Conservation (phyloP, 2,113 vertebrate species). For the Drymodes brunneopygia region DNA sequence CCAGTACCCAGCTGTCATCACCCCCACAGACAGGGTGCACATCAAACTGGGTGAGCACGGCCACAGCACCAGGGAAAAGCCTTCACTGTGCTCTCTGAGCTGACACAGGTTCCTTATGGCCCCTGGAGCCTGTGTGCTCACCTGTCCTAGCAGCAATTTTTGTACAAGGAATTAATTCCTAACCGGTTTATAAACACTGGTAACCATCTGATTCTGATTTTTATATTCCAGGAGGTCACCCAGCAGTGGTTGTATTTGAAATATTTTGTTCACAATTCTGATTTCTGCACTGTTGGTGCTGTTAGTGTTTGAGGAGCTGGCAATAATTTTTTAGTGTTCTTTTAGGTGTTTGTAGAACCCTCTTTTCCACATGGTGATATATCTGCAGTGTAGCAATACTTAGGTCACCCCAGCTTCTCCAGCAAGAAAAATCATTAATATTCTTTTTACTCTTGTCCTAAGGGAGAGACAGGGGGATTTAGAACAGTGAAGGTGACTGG, state of each 20-base stretch:
- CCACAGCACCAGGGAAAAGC: accelerated
- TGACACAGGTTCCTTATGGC: too few species aligned
- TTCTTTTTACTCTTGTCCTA: background rate
- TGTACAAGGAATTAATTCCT: background rate
- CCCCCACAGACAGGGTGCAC: constrained; percentile 93
- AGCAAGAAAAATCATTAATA: background rate
- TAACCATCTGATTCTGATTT: background rate
- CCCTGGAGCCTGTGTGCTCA: background rate
- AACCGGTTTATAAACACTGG: background rate
- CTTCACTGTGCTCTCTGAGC: accelerated
- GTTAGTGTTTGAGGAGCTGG: background rate
- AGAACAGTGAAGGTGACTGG: background rate
- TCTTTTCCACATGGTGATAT: background rate
- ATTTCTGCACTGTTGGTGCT: background rate
- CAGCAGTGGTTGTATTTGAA: background rate
- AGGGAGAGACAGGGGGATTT: background rate
- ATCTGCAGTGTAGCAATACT: background rate
- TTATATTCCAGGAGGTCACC: background rate
- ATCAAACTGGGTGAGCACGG: constrained; percentile 73
- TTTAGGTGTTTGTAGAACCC: background rate
- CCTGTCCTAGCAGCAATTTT: accelerated
- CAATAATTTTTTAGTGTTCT: background rate
- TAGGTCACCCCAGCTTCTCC: background rate
- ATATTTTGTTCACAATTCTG: background rate
- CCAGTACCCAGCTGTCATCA: constrained; percentile 92